Conservation (phyloP, 2,797 vertebrate genomes). For the Muscicapa striata region DNA sequence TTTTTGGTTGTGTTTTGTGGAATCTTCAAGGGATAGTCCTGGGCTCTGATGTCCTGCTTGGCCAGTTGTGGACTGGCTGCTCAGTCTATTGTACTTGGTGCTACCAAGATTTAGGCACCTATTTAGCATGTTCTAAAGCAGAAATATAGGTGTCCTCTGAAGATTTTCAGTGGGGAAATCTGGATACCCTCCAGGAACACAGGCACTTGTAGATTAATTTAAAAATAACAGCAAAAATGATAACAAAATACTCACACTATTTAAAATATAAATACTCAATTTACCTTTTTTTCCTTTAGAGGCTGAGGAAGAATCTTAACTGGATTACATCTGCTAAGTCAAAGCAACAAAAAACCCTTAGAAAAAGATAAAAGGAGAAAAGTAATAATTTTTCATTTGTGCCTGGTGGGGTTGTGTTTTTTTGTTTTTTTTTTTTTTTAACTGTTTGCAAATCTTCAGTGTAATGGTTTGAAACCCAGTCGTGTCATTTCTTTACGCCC, state of each 20-base stretch:
- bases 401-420: conserved; percentile 50
- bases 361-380: conserved; percentile 9
- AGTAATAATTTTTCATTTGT: conserved; percentile 62
- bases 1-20: neutral
- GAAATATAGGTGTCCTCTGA: neutral
- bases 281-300: neutral
- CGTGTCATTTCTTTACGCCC: conserved; percentile 82
- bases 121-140: neutral
- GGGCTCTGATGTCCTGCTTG: neutral
- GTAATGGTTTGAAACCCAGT: conserved; percentile 83
- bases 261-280: neutral
- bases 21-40: neutral
- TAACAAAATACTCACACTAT: neutral
- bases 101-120: neutral
- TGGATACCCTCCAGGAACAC: neutral
- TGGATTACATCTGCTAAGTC: neutral
- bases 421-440: conserved; percentile 57
- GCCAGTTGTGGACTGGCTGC: neutral
- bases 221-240: neutral
- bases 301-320: neutral
- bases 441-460: conserved; percentile 83
- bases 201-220: neutral
- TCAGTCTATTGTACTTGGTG: neutral
- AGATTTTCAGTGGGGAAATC: neutral
- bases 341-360: neutral